phyloP scores from a whole-genome alignment of 2,797 vertebrate species.

The Melopsittacus undulatus region DNA sequence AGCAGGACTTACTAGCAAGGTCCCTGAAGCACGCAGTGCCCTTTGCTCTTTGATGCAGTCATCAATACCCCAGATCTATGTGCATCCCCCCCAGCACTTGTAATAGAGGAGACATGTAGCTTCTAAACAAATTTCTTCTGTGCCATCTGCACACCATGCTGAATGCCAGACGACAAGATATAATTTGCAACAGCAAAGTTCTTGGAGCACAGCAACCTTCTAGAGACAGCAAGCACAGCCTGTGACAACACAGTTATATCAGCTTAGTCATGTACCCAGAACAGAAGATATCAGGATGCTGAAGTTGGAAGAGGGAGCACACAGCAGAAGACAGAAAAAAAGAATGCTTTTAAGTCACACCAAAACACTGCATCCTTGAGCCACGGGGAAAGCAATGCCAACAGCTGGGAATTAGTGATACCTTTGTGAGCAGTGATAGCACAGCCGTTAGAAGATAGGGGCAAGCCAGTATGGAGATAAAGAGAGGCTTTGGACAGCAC shows the following conservation, averaged over 20 bases:
- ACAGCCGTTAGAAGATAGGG: background rate
- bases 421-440: background rate
- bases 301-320: background rate
- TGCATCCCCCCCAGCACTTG: background rate
- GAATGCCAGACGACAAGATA: conserved; percentile 15
- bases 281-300: background rate
- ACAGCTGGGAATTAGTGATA: background rate
- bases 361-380: background rate
- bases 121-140: conserved; percentile 15
- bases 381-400: background rate
- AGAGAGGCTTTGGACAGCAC: background rate
- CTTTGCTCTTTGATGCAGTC: background rate
- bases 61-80: background rate
- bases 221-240: background rate
- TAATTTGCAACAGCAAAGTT: conserved; percentile 33
- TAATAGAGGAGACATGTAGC: background rate
- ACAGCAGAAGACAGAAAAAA: background rate
- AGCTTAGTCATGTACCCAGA: conserved; percentile 24
- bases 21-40: background rate
- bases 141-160: conserved; percentile 18
- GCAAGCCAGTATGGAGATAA: background rate
- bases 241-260: background rate
- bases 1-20: background rate
- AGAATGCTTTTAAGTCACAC: background rate
- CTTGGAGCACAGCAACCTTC: conserved; percentile 10